phyloP scores from a whole-genome alignment of 2,797 vertebrate species.

The Phoeniculus purpureus region DNA sequence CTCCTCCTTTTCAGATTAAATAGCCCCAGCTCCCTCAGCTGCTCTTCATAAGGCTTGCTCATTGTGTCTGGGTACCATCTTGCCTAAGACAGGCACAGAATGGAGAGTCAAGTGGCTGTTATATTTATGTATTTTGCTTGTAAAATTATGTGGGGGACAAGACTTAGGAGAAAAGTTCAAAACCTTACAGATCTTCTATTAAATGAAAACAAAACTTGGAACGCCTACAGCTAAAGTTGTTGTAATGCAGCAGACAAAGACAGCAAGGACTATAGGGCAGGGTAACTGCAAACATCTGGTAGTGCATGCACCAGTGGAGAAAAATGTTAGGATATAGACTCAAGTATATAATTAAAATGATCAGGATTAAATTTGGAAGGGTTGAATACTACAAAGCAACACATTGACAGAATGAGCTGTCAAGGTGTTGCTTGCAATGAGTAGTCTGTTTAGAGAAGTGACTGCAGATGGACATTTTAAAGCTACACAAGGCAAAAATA shows the following conservation, averaged over 20 bases:
- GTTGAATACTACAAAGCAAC: background rate
- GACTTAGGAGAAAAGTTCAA: background rate
- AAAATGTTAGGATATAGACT: background rate
- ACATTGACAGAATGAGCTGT: background rate
- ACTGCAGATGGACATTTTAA: background rate
- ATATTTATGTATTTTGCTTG: background rate
- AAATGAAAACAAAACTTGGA: background rate
- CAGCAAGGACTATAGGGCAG: background rate
- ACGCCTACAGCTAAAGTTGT: background rate
- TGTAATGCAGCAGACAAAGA: background rate
- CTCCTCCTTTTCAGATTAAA: too few relatives aligned
- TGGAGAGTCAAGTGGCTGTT: background rate
- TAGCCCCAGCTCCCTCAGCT: too few relatives aligned
- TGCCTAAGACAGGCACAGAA: background rate
- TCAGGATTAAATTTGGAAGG: background rate
- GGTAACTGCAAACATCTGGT: background rate
- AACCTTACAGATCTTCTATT: background rate
- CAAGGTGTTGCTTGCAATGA: background rate
- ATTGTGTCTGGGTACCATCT: background rate
- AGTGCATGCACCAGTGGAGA: background rate
- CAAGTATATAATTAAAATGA: background rate
- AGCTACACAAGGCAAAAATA: background rate
- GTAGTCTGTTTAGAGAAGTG: background rate
- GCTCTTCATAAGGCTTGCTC: too few relatives aligned
- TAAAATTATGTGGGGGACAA: background rate